These are phyloP conservation scores for Drosophila conformis DNA, from an alignment of 2,888 invertebrate genomes.

Conservation along the genomic window DNA sequence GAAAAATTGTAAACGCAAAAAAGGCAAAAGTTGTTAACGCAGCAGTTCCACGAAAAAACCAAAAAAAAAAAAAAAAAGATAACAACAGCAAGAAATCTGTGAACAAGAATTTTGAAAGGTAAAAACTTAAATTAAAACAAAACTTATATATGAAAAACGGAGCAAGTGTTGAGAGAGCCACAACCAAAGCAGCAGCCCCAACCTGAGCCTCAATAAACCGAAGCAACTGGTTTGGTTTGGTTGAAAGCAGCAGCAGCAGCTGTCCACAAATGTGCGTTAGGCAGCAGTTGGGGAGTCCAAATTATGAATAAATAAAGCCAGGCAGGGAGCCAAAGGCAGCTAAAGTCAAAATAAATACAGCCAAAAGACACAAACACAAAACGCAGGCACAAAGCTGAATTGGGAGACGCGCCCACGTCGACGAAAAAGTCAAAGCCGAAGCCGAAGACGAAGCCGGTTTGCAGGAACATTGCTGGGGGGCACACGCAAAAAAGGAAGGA, in stretches of 20 bases:
- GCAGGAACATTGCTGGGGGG: constrained; percentile 62
- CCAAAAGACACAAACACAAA: constrained; percentile 44
- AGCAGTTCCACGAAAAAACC: constrained; percentile 75
- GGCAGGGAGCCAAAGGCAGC: constrained; percentile 29
- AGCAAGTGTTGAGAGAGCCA: constrained; percentile 52
- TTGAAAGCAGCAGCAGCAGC: constrained; percentile 53
- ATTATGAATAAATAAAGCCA: constrained; percentile 74
- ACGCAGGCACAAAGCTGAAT: constrained; percentile 20
- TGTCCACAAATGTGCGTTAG: constrained; percentile 78
- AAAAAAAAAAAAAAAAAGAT: constrained; percentile 40
- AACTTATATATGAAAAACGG: constrained; percentile 65
- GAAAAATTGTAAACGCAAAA: constrained; percentile 73
- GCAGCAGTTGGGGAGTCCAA: constrained; percentile 56
- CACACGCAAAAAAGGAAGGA: constrained; percentile 76
- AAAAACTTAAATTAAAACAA: constrained; percentile 79
- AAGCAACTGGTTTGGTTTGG: constrained; percentile 70
- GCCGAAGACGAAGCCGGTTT: constrained; percentile 70
- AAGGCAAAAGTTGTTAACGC: constrained; percentile 78
- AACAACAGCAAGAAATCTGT: constrained; percentile 68
- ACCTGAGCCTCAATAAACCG: constrained; percentile 3
- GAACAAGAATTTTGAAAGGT: constrained; percentile 81
- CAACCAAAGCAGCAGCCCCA: constrained; percentile 13
- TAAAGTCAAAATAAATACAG: constrained; percentile 74
- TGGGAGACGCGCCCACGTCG: constrained; percentile 53
- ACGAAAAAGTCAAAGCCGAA: constrained; percentile 9